These are phyloP conservation scores for Nemotelus nigrinus DNA, from an alignment of 2,888 invertebrate genomes.

Conservation along the genomic window DNA sequence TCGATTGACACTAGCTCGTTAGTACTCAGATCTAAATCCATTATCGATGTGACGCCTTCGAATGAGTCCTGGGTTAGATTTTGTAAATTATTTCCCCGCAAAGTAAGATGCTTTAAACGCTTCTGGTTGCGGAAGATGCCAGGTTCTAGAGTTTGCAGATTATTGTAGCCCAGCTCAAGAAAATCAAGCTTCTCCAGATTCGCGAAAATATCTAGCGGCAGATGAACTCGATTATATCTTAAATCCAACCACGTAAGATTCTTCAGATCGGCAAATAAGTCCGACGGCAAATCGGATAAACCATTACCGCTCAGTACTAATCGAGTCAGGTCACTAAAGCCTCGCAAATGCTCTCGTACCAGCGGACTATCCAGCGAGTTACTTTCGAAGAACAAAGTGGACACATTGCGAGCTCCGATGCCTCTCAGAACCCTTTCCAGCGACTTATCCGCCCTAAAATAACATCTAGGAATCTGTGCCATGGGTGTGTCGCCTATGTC, in stretches of 20 bases:
- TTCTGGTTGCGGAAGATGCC: slow-evolving; percentile 72
- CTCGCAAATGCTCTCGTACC: slow-evolving; percentile 69
- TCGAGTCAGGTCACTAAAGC: slow-evolving; percentile 68
- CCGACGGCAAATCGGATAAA: slow-evolving; percentile 70
- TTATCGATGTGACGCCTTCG: slow-evolving; percentile 70
- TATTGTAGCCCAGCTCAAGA: slow-evolving; percentile 75
- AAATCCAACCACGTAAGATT: slow-evolving; percentile 74
- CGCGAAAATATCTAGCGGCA: slow-evolving; percentile 69
- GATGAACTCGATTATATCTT: slow-evolving; percentile 69
- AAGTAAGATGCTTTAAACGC: slow-evolving; percentile 70
- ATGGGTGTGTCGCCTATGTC: slow-evolving; percentile 57
- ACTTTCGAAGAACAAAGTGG: slow-evolving; percentile 68
- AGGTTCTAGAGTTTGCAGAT: slow-evolving; percentile 70
- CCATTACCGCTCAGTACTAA: slow-evolving; percentile 72
- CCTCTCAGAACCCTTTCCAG: slow-evolving; percentile 62
- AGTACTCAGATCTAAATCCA: slow-evolving; percentile 74
- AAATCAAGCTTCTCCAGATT: slow-evolving; percentile 69
- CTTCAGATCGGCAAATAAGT: slow-evolving; percentile 70
- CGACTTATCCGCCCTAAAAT: too few relatives aligned
- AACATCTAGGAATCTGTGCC: slow-evolving; percentile 62
- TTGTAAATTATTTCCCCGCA: slow-evolving; percentile 76
- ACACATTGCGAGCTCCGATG: slow-evolving; percentile 59
- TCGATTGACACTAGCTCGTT: slow-evolving; percentile 74
- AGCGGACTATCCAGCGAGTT: slow-evolving; percentile 67
- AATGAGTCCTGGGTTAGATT: slow-evolving; percentile 73